These are phyloP conservation scores for Zaprionus nigranus DNA, from an alignment of 1,140 invertebrate genomes.

Conservation along the genomic window DNA sequence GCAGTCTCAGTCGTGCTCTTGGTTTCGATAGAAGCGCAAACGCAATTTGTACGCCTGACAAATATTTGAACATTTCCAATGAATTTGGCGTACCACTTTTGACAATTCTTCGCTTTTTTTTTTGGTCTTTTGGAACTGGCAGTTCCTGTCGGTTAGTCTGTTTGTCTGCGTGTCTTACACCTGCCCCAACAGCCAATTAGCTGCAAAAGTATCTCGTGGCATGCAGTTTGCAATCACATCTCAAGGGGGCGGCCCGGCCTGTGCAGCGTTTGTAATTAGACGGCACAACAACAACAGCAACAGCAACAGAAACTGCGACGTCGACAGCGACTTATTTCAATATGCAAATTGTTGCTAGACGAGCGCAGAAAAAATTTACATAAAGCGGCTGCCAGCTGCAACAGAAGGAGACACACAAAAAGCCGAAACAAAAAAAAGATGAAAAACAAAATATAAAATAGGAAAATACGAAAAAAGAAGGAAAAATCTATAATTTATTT, in stretches of 20 bases:
- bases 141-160: slow-evolving; percentile 20
- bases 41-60: slow-evolving; percentile 63
- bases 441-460: slow-evolving; percentile 44
- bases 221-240: slow-evolving; percentile 30
- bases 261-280: slow-evolving; percentile 54
- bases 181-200: slow-evolving; percentile 57
- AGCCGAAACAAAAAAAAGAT: slow-evolving; percentile 22
- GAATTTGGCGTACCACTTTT: slow-evolving; percentile 48
- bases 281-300: slow-evolving; percentile 33
- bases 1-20: neutral
- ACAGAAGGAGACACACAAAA: slow-evolving; percentile 40
- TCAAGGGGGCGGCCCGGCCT: slow-evolving; percentile 24
- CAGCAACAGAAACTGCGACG: slow-evolving; percentile 22
- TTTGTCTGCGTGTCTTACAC: slow-evolving; percentile 40
- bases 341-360: slow-evolving; percentile 58
- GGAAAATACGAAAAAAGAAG: slow-evolving; percentile 51
- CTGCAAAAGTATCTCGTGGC: slow-evolving; percentile 45
- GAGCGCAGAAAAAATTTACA: slow-evolving; percentile 41
- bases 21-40: slow-evolving; percentile 49
- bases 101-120: slow-evolving; percentile 37
- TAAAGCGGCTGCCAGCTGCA: slow-evolving; percentile 36
- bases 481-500: slow-evolving; percentile 76
- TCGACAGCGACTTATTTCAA: slow-evolving; percentile 47
- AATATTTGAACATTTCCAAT: slow-evolving; percentile 54
- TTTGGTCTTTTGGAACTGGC: slow-evolving; percentile 43